phyloP scores from a whole-genome alignment of 2,113 vertebrate species.

The Eleginops maclovinus region DNA sequence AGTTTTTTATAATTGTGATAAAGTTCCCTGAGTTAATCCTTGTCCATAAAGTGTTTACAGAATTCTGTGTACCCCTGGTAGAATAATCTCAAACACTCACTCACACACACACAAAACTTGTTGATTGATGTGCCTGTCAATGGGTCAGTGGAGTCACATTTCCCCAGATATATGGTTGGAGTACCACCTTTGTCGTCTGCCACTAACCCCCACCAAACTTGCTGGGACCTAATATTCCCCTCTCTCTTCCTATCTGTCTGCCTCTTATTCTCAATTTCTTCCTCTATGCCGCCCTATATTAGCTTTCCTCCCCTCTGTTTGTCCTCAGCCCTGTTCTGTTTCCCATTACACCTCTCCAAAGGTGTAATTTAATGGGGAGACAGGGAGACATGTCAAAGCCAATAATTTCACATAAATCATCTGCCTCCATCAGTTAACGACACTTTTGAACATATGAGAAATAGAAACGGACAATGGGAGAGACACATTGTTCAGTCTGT shows the following conservation, averaged over 20 bases:
- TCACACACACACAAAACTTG: constrained; percentile 27
- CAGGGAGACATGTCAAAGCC: constrained; percentile 3
- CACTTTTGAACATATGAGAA: neutral
- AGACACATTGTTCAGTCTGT: neutral
- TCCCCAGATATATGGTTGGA: constrained; percentile 66
- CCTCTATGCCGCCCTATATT: constrained; percentile 1
- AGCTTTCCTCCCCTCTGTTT: constrained; percentile 24
- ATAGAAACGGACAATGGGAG: neutral
- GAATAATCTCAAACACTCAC: constrained; percentile 21
- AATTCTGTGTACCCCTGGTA: constrained; percentile 17
- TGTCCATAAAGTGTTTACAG: constrained; percentile 14
- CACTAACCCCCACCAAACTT: neutral
- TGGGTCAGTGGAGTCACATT: constrained; percentile 69
- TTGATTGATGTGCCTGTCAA: constrained; percentile 75
- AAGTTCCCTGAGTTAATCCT: constrained; percentile 23
- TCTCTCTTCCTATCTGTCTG: constrained; percentile 46
- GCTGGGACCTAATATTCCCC: constrained; percentile 33
- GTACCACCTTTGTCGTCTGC: constrained; percentile 30
- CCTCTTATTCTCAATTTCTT: constrained; percentile 51
- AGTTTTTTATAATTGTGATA: constrained; percentile 20
- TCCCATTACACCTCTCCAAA: constrained; percentile 15
- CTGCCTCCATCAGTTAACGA: neutral
- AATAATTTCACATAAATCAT: constrained; percentile 31
- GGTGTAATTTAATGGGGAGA: constrained; percentile 19
- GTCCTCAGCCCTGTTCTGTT: constrained; percentile 3